Conservation (phyloP, 1,140 invertebrate species). For the Thalassaphorura encarpata region DNA sequence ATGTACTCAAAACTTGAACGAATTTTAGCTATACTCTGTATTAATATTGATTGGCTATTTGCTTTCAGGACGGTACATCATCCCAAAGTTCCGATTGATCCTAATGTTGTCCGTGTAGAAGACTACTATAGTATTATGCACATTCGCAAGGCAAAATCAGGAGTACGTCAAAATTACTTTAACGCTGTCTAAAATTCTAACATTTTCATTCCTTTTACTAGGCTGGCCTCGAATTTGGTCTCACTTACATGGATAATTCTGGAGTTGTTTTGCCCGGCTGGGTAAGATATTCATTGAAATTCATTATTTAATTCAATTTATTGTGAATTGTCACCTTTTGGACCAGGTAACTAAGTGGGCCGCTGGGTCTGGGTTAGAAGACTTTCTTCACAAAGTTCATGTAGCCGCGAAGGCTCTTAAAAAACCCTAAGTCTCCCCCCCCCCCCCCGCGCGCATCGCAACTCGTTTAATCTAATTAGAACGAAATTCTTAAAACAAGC, state of each 20-base stretch:
- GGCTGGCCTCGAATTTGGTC: slow-evolving; percentile 64
- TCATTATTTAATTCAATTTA: too few species aligned
- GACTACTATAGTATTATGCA: slow-evolving; percentile 82
- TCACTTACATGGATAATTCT: slow-evolving; percentile 80
- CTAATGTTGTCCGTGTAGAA: slow-evolving; percentile 46
- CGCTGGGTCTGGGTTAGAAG: slow-evolving; percentile 42
- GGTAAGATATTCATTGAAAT: too few species aligned
- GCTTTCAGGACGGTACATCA: slow-evolving; percentile 28
- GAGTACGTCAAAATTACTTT: too few species aligned
- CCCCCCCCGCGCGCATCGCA: too few species aligned
- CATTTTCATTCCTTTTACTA: slow-evolving; percentile 26
- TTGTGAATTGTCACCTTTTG: too few species aligned
- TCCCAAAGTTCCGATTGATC: slow-evolving; percentile 23
- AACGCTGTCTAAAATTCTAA: neutral
- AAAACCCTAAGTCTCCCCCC: too few species aligned
- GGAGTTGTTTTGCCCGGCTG: slow-evolving; percentile 57
- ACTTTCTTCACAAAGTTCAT: slow-evolving; percentile 43
- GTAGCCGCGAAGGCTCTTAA: slow-evolving; percentile 38
- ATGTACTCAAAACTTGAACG: slow-evolving; percentile 52
- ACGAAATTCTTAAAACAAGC: too few species aligned
- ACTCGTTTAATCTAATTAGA: too few species aligned
- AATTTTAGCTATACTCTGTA: too few species aligned
- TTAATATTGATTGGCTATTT: too few species aligned
- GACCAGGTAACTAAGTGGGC: slow-evolving; percentile 58
- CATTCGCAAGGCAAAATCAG: slow-evolving; percentile 58